phyloP scores from a whole-genome alignment of 2,113 vertebrate species.

The Cebidichthys violaceus region DNA sequence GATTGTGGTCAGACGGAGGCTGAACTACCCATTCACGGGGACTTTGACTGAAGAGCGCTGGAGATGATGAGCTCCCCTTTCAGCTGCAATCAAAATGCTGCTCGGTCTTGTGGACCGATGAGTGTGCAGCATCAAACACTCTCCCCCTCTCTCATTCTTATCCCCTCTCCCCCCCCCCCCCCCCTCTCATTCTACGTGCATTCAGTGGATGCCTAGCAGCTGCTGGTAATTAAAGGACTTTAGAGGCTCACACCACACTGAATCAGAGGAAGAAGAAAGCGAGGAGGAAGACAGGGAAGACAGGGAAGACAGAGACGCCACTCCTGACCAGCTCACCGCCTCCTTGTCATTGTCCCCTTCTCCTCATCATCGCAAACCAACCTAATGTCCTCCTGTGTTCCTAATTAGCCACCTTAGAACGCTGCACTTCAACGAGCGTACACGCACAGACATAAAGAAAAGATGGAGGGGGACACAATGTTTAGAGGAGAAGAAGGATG shows the following conservation, averaged over 20 bases:
- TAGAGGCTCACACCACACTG: conserved; percentile 66
- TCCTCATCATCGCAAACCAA: conserved; percentile 55
- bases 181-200: conserved; percentile 62
- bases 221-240: conserved; percentile 84
- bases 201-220: conserved; percentile 77
- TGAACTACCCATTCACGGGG: conserved; percentile 59
- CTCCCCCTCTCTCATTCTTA: conserved; percentile 54
- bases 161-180: background rate
- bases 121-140: conserved; percentile 71
- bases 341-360: conserved; percentile 38
- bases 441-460: conserved; percentile 39
- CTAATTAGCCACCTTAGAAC: conserved; percentile 76
- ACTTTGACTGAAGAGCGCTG: conserved; percentile 72
- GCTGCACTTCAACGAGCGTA: conserved; percentile 54
- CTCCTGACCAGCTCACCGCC: conserved; percentile 49
- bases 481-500: conserved; percentile 53
- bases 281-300: conserved; percentile 34
- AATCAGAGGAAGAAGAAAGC: conserved; percentile 65
- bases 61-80: conserved; percentile 79
- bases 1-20: conserved; percentile 66
- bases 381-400: conserved; percentile 77
- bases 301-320: conserved; percentile 53
- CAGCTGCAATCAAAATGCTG: conserved; percentile 79
- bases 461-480: background rate
- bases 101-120: conserved; percentile 70